phyloP scores from a whole-genome alignment of 2,113 vertebrate genomes.

The Myotis lucifugus region DNA sequence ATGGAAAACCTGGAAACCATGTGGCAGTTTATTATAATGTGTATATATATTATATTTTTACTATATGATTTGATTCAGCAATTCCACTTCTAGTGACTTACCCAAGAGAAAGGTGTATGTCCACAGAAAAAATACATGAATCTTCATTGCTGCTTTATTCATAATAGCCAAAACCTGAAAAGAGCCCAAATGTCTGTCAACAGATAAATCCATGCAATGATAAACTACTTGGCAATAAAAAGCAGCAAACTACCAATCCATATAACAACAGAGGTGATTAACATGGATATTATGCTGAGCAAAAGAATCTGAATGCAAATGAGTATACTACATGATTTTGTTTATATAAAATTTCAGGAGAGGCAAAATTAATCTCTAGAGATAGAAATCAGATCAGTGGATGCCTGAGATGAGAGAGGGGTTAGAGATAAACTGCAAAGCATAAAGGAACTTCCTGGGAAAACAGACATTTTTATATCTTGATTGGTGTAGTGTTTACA shows the following conservation, averaged over 20 bases:
- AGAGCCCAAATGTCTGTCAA: background rate
- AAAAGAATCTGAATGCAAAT: background rate
- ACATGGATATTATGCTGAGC: background rate
- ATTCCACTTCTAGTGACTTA: background rate
- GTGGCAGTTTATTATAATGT: background rate
- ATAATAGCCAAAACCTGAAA: background rate
- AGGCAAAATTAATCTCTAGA: background rate
- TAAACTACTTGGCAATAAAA: background rate
- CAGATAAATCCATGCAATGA: background rate
- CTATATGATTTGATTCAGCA: background rate
- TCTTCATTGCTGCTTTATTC: constrained; percentile 17
- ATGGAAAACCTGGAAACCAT: background rate
- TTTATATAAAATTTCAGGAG: background rate
- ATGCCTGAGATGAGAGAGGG: background rate
- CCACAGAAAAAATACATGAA: background rate
- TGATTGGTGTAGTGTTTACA: background rate
- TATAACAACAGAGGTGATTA: background rate
- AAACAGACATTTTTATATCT: background rate
- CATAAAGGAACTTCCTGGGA: background rate
- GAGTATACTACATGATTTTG: background rate
- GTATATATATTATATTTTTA: background rate
- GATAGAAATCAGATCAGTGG: background rate
- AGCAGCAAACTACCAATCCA: background rate
- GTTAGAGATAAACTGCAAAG: background rate
- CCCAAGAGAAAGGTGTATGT: background rate